Evolutionary conservation across 1,140 invertebrate species (phyloP).

Genomic region (Kradibia gibbosae): DNA sequence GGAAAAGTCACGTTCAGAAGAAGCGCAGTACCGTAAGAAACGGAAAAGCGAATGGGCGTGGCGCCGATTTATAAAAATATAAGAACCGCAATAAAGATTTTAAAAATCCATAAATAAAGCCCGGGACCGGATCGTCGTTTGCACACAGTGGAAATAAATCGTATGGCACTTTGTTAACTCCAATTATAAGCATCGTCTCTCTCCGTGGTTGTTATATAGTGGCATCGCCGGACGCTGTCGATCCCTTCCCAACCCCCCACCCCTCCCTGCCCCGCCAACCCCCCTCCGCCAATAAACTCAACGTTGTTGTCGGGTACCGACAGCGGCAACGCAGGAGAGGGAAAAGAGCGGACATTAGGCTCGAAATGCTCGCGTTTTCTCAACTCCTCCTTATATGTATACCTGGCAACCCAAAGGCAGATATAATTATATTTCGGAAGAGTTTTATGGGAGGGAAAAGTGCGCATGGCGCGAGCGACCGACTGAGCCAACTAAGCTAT

Average conservation of each 20-base stretch:
- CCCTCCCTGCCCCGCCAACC: not conserved
- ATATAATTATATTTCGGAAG: constrained; percentile 32
- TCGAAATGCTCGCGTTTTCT: constrained; percentile 25
- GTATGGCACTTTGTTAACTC: constrained; percentile 41
- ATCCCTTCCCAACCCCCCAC: not conserved
- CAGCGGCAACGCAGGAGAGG: not conserved
- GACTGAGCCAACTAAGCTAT: not conserved
- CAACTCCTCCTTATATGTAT: not conserved
- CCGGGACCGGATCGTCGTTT: not conserved
- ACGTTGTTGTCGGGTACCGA: not conserved
- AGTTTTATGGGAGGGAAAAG: constrained; percentile 29
- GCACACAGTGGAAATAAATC: not conserved
- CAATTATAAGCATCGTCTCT: constrained; percentile 35
- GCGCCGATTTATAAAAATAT: constrained; percentile 35
- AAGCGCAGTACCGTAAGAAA: not conserved
- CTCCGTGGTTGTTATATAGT: not conserved
- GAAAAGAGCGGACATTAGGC: not conserved
- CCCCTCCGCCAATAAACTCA: not conserved
- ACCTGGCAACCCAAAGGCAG: constrained; percentile 1
- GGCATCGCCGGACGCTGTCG: too few species aligned
- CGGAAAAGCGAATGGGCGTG: not conserved
- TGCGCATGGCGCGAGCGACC: not conserved
- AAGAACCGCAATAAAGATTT: constrained; percentile 39
- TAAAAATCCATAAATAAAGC: constrained; percentile 49
- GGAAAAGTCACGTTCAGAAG: not conserved